Conservation (phyloP, 2,888 invertebrate species). For the Phortica okadai region DNA sequence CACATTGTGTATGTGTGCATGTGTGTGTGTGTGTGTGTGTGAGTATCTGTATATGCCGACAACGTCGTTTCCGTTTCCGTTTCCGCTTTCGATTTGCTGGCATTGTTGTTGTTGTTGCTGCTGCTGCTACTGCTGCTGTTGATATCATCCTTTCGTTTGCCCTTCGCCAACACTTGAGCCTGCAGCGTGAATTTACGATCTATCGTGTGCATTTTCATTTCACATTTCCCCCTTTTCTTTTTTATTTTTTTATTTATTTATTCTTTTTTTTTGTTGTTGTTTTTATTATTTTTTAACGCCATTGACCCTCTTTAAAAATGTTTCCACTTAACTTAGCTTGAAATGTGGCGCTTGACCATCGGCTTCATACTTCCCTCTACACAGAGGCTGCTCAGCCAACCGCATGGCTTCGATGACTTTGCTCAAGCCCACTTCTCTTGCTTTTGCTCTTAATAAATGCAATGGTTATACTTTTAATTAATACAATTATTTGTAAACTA, state of each 20-base stretch:
- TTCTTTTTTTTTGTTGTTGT: background rate
- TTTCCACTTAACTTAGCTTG: background rate
- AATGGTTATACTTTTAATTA: background rate
- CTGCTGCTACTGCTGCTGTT: background rate
- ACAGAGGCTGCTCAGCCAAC: background rate
- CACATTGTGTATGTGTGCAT: background rate
- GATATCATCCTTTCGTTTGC: background rate
- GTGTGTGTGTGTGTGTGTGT: too few relatives aligned
- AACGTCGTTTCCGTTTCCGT: background rate
- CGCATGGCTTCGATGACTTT: background rate
- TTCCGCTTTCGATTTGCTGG: background rate
- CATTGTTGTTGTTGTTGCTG: too few relatives aligned
- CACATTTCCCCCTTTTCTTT: too few relatives aligned
- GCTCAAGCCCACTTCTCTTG: too few relatives aligned
- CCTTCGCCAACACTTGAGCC: background rate
- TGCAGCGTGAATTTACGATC: background rate
- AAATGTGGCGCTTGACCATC: background rate
- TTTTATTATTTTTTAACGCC: background rate
- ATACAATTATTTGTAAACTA: conserved; percentile 8
- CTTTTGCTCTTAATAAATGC: background rate
- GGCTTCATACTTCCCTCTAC: too few relatives aligned
- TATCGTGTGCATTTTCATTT: background rate
- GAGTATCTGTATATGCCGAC: too few relatives aligned
- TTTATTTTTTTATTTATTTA: background rate
- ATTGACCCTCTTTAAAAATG: conserved; percentile 1